A percentile compares a stretch with the other conserved stretches of the same genome.
phyloP scores from a whole-genome alignment of 2,888 invertebrate species.

The Thalpophila matura region DNA sequence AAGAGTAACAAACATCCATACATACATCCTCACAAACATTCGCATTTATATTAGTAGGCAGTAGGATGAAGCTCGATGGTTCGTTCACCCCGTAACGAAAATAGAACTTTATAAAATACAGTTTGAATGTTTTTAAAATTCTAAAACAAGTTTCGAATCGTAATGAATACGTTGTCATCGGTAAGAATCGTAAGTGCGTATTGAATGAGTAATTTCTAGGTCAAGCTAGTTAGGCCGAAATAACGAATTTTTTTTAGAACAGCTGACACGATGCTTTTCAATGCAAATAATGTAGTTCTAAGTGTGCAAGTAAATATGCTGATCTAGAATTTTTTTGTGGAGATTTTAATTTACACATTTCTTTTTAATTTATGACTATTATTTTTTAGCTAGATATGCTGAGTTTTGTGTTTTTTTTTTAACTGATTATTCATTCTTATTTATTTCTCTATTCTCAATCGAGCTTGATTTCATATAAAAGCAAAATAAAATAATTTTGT shows the following conservation, averaged over 20 bases:
- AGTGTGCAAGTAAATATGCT: conserved; percentile 5
- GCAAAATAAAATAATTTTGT: no score
- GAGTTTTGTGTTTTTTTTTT: no score
- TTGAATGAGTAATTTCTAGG: conserved; percentile 42
- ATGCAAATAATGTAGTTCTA: no score
- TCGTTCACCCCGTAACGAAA: conserved; percentile 28
- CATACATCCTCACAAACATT: no score
- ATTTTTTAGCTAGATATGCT: no score
- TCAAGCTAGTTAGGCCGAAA: conserved; percentile 23
- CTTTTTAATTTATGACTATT: no score
- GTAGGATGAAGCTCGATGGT: conserved; percentile 27
- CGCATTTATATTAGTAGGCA: no score
- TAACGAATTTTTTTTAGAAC: conserved; percentile 4
- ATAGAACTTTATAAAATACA: conserved; percentile 20
- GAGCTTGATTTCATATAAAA: no score
- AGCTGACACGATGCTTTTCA: background rate
- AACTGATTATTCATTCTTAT: no score
- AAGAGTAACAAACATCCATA: no score
- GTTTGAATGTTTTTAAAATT: conserved; percentile 23
- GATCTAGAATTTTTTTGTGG: background rate
- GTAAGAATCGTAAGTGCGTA: conserved; percentile 16
- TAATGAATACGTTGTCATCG: conserved; percentile 5
- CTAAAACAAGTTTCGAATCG: conserved; percentile 23
- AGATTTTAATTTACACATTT: no score
- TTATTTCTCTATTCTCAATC: no score